A percentile compares a stretch with the other conserved stretches of the same genome.
Conservation (phyloP, 1,140 invertebrate genomes). For the Ostrea denselamellosa region DNA sequence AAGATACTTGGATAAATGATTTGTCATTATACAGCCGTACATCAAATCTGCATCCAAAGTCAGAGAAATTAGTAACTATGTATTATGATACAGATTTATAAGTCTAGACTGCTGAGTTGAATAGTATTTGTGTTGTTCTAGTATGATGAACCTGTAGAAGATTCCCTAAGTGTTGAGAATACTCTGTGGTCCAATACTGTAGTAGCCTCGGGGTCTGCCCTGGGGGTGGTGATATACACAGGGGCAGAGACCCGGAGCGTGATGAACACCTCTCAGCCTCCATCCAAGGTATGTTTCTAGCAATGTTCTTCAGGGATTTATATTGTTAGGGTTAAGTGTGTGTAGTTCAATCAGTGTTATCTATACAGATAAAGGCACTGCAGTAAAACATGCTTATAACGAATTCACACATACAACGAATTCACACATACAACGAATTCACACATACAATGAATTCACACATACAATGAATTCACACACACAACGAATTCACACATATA, state of each 20-base stretch:
- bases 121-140: constrained; percentile 44
- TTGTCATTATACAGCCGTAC: too few species aligned
- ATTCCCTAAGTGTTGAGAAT: constrained; percentile 96
- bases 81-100: background rate
- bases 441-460: too few species aligned
- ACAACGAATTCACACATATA: too few species aligned
- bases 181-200: constrained; percentile 99
- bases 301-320: background rate
- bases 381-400: background rate
- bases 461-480: too few species aligned
- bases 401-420: too few species aligned
- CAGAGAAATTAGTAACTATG: too few species aligned
- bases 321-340: too few species aligned
- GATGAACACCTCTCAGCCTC: constrained; percentile 98
- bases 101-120: background rate
- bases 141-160: constrained; percentile 81
- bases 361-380: background rate
- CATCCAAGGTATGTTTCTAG: constrained; percentile 85
- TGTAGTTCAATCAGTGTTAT: background rate
- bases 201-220: constrained; percentile 94
- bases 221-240: constrained; percentile 98
- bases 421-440: too few species aligned
- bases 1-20: too few species aligned
- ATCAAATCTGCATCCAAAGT: too few species aligned
- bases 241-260: constrained; percentile 96